phyloP scores from a whole-genome alignment of 2,888 invertebrate genomes.

The Eulithis prunata region DNA sequence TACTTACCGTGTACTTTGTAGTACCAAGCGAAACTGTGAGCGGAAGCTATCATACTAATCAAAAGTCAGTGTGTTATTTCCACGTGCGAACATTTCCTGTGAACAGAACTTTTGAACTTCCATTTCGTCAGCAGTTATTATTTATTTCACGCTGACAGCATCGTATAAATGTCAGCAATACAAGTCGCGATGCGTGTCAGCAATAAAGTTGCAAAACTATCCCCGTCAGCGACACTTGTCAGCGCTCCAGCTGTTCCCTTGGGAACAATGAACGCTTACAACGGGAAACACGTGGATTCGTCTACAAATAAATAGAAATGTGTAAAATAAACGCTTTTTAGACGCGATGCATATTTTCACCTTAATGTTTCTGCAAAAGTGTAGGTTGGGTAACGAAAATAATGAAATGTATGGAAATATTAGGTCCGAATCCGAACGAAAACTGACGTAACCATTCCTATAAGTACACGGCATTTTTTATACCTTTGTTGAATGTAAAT shows the following conservation, averaged over 20 bases:
- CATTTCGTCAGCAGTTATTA: slow-evolving; percentile 1
- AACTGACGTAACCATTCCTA: too few relatives aligned
- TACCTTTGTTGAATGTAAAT: too few relatives aligned
- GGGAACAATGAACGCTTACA: slow-evolving; percentile 23
- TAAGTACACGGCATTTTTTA: too few relatives aligned
- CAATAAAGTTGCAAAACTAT: slow-evolving; percentile 12
- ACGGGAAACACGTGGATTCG: slow-evolving; percentile 43
- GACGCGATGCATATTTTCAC: too few relatives aligned
- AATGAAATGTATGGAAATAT: too few relatives aligned
- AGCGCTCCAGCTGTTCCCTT: slow-evolving; percentile 10
- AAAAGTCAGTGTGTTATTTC: not conserved
- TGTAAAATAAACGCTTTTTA: too few relatives aligned
- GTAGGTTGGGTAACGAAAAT: too few relatives aligned
- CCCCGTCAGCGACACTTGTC: slow-evolving; percentile 27
- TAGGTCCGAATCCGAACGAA: too few relatives aligned
- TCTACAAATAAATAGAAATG: not conserved
- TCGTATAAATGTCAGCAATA: slow-evolving; percentile 17
- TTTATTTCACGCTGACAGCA: slow-evolving; percentile 6
- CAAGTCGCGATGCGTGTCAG: slow-evolving; percentile 8
- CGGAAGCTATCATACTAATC: too few relatives aligned
- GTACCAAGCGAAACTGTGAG: too few relatives aligned
- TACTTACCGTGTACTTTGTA: too few relatives aligned
- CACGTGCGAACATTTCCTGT: not conserved
- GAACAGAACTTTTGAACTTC: not conserved
- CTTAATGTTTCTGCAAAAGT: too few relatives aligned